Evolutionary conservation across 2,888 invertebrate genomes (phyloP), one percentile per base, ranked within the genome.

Genomic region (Cataglyphis albicans): DNA sequence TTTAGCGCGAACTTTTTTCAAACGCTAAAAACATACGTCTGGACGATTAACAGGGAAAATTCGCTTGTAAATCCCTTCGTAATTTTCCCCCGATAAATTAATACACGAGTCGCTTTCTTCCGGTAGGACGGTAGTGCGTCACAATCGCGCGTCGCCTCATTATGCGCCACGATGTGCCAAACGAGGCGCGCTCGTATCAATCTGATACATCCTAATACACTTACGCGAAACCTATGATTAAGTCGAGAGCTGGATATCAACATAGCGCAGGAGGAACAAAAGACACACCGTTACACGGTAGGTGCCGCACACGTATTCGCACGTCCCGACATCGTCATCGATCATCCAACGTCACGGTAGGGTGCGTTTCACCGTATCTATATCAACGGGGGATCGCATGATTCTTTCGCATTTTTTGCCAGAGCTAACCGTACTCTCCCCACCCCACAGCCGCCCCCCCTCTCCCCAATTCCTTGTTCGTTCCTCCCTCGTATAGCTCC

Each of bases 271-370:
- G 41, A 48, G 78, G 35, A 80, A 80, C 78, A 80, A 81, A 76
- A 78, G 63, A 76, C 52, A 81, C 63, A 21, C 48, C 52, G 35
- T 35, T 32, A 61, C 41, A 44, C 21, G 57, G 15, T 10, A 10
- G 21, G 21, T 55, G 25, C 32, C 59, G 82, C 18, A 57, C 59
- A 64, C 25, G 41, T 65, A n/a, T n/a, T 67, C 82, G 67, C 59
- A 67, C 59, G 81, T 65, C 86, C 84, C 89, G 88, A 80, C 89
- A 83, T 87, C 89, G 87, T 89, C 90, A 91, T 90, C 90, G 90
- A 90, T 90, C 90, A 90, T 90, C 87, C 86, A 81, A 84, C 85
- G 88, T 91, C 87, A 92, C 88, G 91, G 90, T 84, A 87, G 91
- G 88, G 86, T 87, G 89, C 87, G 84, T 87, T 83, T 84, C 82